Evolutionary conservation across 1,140 invertebrate genomes (phyloP), one percentile per base, ranked within the genome.

Genomic region (Liolophura sinensis): DNA sequence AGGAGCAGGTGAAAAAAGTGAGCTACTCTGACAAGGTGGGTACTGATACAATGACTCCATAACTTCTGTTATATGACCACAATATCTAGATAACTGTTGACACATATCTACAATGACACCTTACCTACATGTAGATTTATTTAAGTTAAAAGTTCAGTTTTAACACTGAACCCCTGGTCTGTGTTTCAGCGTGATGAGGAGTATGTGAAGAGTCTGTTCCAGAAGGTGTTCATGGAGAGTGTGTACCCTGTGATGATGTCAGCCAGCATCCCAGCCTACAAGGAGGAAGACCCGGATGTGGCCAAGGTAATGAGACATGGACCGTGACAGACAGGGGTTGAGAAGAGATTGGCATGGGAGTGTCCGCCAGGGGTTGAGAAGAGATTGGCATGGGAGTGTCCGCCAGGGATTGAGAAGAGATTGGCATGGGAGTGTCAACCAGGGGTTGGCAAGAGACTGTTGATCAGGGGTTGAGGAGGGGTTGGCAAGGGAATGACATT

Each of bases 151-250:
- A 40, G 31, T 40, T 40, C 3, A 40, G 9, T 46, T 40, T 46
- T 40, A 22, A 18, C 18, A 9, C 4, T 4, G 18, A 5, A 9
- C 31, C 9, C 9, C 3, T 40, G 31, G 9, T 40, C 3, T 3
- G 31, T 65, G 20, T 69, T 64, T 18, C 63, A 80, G 78, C 64
- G 73, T 65, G 79, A 81, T 55, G 67, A 70, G 40, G 75, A 81
- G 60, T 68, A 68, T 59, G 70, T 79, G 73, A 81, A 78, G 52
- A 70, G 74, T 15, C 27, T 73, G 27, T 79, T 81, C 59, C 51
- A 67, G 14, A 50, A 73, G n/a, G 70, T 71, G 12, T 72, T 76
- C 64, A 66, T 75, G 64, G 77, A 79, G 50, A 66, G 70, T 51
- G 67, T 74, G 9, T 79, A 79, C 55, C 76, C 79, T 15, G 20